Percentiles rank a stretch among this genome's conserved stretches.
Evolutionary conservation across 2,888 invertebrate species (phyloP).

Genomic region (Macrophya alboannulata): DNA sequence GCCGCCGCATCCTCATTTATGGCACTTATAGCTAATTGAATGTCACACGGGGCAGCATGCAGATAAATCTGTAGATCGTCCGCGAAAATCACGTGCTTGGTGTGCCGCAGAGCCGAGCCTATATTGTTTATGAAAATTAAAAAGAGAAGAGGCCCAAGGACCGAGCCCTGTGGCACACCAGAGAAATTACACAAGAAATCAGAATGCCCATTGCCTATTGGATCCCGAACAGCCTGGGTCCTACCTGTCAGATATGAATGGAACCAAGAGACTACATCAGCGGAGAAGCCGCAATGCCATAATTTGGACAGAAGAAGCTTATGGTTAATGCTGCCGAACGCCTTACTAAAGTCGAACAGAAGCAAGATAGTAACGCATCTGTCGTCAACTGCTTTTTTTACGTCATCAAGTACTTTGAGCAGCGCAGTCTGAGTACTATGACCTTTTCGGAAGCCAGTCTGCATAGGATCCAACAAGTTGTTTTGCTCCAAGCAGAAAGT

Average conservation of each 20-base stretch:
- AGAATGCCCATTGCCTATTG: not conserved
- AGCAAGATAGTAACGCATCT: too few species aligned
- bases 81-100: conserved; percentile 8
- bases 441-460: not conserved
- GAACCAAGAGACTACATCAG: not conserved
- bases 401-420: not conserved
- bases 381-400: not conserved
- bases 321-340: conserved; percentile 2
- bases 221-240: not conserved
- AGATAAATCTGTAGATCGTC: conserved; percentile 1
- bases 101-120: not conserved
- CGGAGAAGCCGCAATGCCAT: not conserved
- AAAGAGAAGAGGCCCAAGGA: conserved; percentile 21
- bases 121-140: conserved; percentile 5
- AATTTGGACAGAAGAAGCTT: not conserved
- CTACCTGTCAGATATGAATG: not conserved
- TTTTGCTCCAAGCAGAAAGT: not conserved
- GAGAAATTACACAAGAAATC: not conserved
- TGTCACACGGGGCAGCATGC: not conserved
- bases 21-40: not conserved
- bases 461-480: not conserved
- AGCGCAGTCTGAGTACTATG: not conserved
- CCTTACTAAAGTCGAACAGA: not conserved
- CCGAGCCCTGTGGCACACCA: conserved; percentile 5
- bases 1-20: not conserved